Evolutionary conservation across 2,113 vertebrate species (phyloP), one percentile per base, ranked within the genome.

Genomic region (Caretta caretta): DNA sequence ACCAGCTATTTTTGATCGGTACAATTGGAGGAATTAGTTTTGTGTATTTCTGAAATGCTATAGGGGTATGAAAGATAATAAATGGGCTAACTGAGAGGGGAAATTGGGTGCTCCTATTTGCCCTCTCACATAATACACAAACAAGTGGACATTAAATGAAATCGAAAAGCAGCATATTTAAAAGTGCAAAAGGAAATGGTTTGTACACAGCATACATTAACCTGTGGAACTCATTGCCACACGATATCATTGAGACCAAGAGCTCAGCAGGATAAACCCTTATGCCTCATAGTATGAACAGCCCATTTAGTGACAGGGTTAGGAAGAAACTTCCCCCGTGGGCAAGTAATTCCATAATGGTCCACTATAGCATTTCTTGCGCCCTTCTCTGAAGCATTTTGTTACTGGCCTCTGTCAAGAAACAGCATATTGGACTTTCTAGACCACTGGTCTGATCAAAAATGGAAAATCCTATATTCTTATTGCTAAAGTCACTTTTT

Each of bases 231-330:
- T 78, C 42, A 78, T 78, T 78, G 75, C 12, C 2, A 2, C 75
- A 0, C 46, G 25, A 46, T 4, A 0, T 11, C 3, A 1, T 59
- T 20, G 46, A 31, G 54, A 13, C 29, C 0, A 0, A 51, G 48
- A 25, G 22, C 31, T 25, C 1, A 0, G 75, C 0, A 59, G 6
- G 38, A 46, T 83, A n/a, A 42, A 27, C 14, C 38, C 54, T 57
- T 19, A 46, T 46, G 27, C 38, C 9, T 83, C 54, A 29, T 19
- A 42, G 1, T 1, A 0, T 0, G 16, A 25, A 42, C 57, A 8
- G 2, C 25, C 4, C 0, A 0, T 8, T 10, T 24, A 19, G 80
- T n/a, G 35, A 1, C 62, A 83, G 83, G 59, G 27, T 69, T 90
- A 78, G 78, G 93, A 9, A 72, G 65, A 72, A 72, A 38, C 65